Evolutionary conservation across 2,888 invertebrate genomes (phyloP).

Genomic region (Lampropteryx suffumata): DNA sequence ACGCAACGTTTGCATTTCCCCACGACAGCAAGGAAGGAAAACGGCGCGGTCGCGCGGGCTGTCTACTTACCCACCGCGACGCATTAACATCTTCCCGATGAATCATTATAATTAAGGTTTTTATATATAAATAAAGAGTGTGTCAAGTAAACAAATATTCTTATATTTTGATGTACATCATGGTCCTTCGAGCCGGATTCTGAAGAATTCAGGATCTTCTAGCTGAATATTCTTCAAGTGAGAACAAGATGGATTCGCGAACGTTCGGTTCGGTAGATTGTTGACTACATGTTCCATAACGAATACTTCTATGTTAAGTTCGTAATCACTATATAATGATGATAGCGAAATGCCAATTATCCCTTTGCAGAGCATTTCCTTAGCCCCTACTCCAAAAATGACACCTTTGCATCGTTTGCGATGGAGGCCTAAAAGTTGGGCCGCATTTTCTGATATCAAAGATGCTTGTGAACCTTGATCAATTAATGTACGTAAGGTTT

Average conservation of each 20-base stretch:
- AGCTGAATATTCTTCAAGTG: not conserved
- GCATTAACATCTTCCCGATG: too few relatives aligned
- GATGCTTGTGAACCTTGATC: constrained; percentile 2
- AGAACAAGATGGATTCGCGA: not conserved
- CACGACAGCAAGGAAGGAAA: too few relatives aligned
- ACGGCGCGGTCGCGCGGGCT: too few relatives aligned
- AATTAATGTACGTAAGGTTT: not conserved
- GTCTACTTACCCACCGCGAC: too few relatives aligned
- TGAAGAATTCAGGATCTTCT: constrained; percentile 1
- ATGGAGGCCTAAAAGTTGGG: not conserved
- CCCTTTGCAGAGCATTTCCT: not conserved
- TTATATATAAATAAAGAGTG: too few relatives aligned
- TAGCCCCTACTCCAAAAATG: not conserved
- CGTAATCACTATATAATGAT: not conserved
- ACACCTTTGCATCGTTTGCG: not conserved
- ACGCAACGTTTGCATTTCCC: too few relatives aligned
- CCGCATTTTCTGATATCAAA: not conserved
- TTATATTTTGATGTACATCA: too few relatives aligned
- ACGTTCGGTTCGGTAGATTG: not conserved
- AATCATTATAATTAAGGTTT: too few relatives aligned
- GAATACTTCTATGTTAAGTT: not conserved
- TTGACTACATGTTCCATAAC: not conserved
- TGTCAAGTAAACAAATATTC: too few relatives aligned
- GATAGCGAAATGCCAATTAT: not conserved
- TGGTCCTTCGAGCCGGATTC: too few relatives aligned